phyloP scores from a whole-genome alignment of 2,888 invertebrate genomes.

The Agrochola lota region DNA sequence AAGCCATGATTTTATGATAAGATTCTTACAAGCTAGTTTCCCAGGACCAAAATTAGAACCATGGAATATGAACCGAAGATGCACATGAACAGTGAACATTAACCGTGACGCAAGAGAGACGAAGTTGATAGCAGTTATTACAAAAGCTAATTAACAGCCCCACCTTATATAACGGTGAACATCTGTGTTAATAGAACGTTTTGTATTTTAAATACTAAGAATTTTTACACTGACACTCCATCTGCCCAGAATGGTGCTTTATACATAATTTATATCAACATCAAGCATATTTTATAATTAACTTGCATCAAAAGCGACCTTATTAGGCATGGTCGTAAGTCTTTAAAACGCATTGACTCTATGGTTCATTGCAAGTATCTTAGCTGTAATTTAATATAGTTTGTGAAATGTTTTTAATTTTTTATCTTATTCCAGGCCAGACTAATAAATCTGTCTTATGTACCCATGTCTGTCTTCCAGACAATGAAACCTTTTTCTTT shows the following conservation, averaged over 20 bases:
- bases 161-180: slow-evolving; percentile 84
- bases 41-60: slow-evolving; percentile 10
- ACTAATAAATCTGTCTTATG: slow-evolving; percentile 35
- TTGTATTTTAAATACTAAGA: slow-evolving; percentile 71
- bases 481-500: slow-evolving; percentile 2
- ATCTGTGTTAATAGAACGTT: slow-evolving; percentile 87
- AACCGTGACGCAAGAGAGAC: slow-evolving; percentile 69
- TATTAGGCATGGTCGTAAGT: slow-evolving; percentile 42
- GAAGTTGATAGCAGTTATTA: slow-evolving; percentile 73
- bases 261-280: slow-evolving; percentile 46
- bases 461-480: slow-evolving; percentile 23
- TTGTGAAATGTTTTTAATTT: slow-evolving; percentile 21
- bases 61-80: slow-evolving; percentile 51
- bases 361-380: slow-evolving; percentile 41
- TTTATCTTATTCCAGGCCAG: slow-evolving; percentile 21
- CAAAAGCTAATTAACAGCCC: slow-evolving; percentile 80
- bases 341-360: slow-evolving; percentile 54
- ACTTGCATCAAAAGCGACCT: slow-evolving; percentile 36
- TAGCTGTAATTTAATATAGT: slow-evolving; percentile 47
- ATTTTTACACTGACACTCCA: slow-evolving; percentile 62
- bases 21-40: slow-evolving; percentile 2
- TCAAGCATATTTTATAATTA: slow-evolving; percentile 43
- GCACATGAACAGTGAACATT: slow-evolving; percentile 58
- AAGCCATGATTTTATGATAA: neutral
- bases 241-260: slow-evolving; percentile 56